A percentile compares a stretch with the other conserved stretches of the same genome.
Evolutionary conservation across 2,888 invertebrate species (phyloP).

Genomic region (Rhingia rostrata): DNA sequence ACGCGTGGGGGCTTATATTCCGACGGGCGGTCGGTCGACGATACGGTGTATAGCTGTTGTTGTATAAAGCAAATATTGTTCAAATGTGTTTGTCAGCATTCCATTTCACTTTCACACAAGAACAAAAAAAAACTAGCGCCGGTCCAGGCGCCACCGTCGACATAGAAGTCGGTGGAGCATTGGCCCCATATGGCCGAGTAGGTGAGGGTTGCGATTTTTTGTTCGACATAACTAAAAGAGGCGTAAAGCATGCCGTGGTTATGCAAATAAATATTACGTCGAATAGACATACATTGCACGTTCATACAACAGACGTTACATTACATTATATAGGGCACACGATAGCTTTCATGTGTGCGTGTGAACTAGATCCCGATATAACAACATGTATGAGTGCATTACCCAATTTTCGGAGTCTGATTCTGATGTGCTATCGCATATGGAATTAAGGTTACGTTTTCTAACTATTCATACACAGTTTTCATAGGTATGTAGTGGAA

Average conservation of each 20-base stretch:
- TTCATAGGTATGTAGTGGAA: constrained; percentile 5
- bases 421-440: too few species aligned
- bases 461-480: constrained; percentile 18
- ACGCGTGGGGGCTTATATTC: neutral
- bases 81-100: constrained; percentile 58
- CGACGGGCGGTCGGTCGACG: too few species aligned
- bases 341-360: neutral
- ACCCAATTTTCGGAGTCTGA: neutral
- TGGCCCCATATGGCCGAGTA: constrained; percentile 41
- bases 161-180: neutral
- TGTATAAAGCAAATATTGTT: constrained; percentile 42
- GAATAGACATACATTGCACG: constrained; percentile 9
- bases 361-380: neutral
- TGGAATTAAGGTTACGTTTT: constrained; percentile 6
- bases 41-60: constrained; percentile 12
- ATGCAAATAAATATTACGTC: constrained; percentile 6
- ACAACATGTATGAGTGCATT: neutral
- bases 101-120: constrained; percentile 56
- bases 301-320: constrained; percentile 1
- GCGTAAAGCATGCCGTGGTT: constrained; percentile 4
- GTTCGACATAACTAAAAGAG: neutral
- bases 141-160: neutral
- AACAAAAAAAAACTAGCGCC: constrained; percentile 35
- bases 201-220: constrained; percentile 40
- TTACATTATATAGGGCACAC: neutral